Evolutionary conservation across 64 coral and sea anemone species (phyloP).

Genomic region (Montipora efflorescens): DNA sequence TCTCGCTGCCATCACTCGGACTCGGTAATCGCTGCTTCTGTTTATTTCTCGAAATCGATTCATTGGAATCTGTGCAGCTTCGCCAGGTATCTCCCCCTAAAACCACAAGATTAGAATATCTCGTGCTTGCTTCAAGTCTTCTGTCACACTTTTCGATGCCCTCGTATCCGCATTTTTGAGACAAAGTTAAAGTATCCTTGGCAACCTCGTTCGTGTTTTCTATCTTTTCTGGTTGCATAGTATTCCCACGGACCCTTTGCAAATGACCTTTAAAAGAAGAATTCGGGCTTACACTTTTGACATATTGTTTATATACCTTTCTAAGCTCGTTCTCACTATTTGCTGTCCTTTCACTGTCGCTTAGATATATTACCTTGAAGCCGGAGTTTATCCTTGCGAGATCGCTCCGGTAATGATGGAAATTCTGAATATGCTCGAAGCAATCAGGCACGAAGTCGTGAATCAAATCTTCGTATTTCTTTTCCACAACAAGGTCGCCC

Average conservation of each 20-base stretch:
- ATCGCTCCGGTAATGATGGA: conserved; percentile 29
- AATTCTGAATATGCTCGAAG: conserved; percentile 26
- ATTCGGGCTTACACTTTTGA: not conserved
- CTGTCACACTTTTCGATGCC: not conserved
- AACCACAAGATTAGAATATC: not conserved
- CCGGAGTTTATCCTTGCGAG: conserved; percentile 15
- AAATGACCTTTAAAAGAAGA: not conserved
- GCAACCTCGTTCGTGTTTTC: not conserved
- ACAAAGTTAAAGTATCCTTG: not conserved
- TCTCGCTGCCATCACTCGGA: not conserved
- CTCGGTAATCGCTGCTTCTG: not conserved
- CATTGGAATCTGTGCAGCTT: not conserved
- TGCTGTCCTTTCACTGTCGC: not conserved
- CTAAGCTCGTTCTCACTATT: not conserved
- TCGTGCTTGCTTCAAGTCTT: not conserved
- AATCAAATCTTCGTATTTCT: conserved; percentile 11
- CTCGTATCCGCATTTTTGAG: not conserved
- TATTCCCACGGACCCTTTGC: not conserved
- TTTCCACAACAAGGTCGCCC: not conserved
- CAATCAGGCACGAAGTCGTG: conserved; percentile 14
- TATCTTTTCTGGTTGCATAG: not conserved
- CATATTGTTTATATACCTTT: not conserved
- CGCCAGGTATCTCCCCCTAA: not conserved
- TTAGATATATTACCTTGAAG: conserved; percentile 4
- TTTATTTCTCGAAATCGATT: not conserved